Evolutionary conservation across 2,888 invertebrate genomes (phyloP).

Genomic region (Pinctada fucata): DNA sequence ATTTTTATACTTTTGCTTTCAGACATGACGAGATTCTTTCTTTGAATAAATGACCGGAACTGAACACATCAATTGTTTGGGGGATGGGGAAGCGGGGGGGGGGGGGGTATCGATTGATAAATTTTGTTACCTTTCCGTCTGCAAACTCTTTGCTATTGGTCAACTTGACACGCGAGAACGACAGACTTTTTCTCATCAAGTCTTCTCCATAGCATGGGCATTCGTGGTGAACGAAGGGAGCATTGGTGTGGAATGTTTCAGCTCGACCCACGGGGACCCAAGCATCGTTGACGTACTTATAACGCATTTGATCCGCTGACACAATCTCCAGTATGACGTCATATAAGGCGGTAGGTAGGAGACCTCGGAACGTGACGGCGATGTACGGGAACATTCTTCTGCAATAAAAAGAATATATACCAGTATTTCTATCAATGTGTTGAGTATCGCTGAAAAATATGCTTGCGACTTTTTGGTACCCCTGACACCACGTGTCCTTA

Average conservation of each 20-base stretch:
- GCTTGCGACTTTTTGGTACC: too few species aligned
- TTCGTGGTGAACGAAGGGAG: slow-evolving; percentile 75
- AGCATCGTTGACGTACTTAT: slow-evolving; percentile 54
- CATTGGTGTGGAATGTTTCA: slow-evolving; percentile 40
- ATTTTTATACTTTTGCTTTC: too few species aligned
- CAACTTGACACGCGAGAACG: slow-evolving; percentile 70
- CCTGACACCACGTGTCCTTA: too few species aligned
- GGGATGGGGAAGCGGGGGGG: too few species aligned
- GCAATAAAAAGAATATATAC: slow-evolving; percentile 22
- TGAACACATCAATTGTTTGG: too few species aligned
- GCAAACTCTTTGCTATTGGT: slow-evolving; percentile 75
- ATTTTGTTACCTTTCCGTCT: slow-evolving; percentile 18
- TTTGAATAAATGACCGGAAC: too few species aligned
- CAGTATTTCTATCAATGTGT: neutral
- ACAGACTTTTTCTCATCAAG: slow-evolving; percentile 74
- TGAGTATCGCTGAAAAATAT: neutral
- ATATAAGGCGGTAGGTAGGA: slow-evolving; percentile 44
- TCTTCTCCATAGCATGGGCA: slow-evolving; percentile 75
- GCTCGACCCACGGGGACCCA: slow-evolving; percentile 58
- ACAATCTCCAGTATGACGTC: slow-evolving; percentile 49
- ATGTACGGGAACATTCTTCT: slow-evolving; percentile 66
- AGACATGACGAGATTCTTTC: too few species aligned
- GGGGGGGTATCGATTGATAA: too few species aligned
- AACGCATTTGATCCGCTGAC: slow-evolving; percentile 53
- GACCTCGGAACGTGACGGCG: slow-evolving; percentile 45